Base-by-base conservation (phyloP, 2,888 invertebrate genomes). In the Thysanoteuthis rhombus region DNA sequence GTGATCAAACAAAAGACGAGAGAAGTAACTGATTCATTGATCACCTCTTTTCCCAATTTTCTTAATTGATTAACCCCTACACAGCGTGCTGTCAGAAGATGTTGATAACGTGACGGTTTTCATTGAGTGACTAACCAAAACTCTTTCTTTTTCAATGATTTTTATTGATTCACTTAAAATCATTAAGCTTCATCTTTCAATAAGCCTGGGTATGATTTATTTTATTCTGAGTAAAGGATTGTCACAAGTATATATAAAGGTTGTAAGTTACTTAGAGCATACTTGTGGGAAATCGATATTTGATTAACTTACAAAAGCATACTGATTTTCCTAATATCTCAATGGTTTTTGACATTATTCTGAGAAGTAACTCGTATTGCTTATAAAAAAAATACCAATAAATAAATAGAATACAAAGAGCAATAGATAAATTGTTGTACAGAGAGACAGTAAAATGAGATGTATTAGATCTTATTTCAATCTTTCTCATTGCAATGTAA, bases 301-400 rank as follows among this genome's bases (percentile, higher is more conserved):
- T 75, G 75, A 75, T 75, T n/a, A 75, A 75, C 75, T 75, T 75
- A 75, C n/a, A 75, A 75, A 75, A 75, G 75, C 75, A n/a, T 75
- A 36, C 19, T n/a, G 75, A 75, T 75, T 75, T 75, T 75, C 16
- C 36, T 75, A 75, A 75, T 75, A 75, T 75, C 36, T 75, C 16
- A 75, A 19, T 75, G n/a, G 1, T 75, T 75, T n/a, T n/a, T 75
- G 16, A 36, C 19, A n/a, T n/a, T n/a, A 10, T 75, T 75, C n/a
- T 75, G 16, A 75, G 75, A n/a, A 75, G n/a, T 75, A 16, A 75
- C n/a, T 16, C 36, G 25, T n/a, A 75, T 36, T 75, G 75, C n/a
- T 36, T 16, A 75, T 36, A 16, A 75, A 36, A 75, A 36, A 36
- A 2, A 52, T 52, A 52, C 25, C 22, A 22, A 52, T 52, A 28